Conservation (phyloP, 2,888 invertebrate genomes). For the Hololepta plana region DNA sequence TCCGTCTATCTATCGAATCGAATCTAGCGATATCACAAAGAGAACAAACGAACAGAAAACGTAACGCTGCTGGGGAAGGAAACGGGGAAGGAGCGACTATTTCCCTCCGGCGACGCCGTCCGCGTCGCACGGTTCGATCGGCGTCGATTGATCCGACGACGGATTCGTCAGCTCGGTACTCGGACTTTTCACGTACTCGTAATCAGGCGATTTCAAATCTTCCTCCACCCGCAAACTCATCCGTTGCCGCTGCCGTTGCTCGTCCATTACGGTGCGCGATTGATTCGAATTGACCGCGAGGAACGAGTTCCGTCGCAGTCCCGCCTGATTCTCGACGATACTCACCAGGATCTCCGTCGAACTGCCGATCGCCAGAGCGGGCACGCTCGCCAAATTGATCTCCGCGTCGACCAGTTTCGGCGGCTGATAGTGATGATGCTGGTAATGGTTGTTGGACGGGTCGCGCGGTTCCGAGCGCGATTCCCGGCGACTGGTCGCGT, state of each 20-base stretch:
- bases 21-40: too few relatives aligned
- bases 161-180: conserved; percentile 22
- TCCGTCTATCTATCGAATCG: too few relatives aligned
- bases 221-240: conserved; percentile 3
- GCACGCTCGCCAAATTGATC: conserved; percentile 17
- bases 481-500: conserved; percentile 31
- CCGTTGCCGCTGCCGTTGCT: conserved; percentile 4
- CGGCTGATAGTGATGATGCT: conserved; percentile 10
- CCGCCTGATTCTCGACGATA: conserved; percentile 22
- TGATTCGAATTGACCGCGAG: conserved; percentile 12
- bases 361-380: conserved; percentile 23
- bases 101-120: too few relatives aligned
- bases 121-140: too few relatives aligned
- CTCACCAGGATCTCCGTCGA: conserved; percentile 23
- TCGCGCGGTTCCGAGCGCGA: conserved; percentile 28
- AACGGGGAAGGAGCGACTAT: too few relatives aligned
- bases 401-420: conserved; percentile 15
- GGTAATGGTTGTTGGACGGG: conserved; percentile 15
- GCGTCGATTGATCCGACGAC: too few relatives aligned
- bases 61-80: too few relatives aligned
- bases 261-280: conserved; percentile 7
- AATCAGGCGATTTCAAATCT: conserved; percentile 16
- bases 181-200: conserved; percentile 17
- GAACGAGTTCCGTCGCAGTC: conserved; percentile 17
- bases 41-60: too few relatives aligned